Conservation (phyloP, 1,140 invertebrate genomes). For the Rhagoletis pomonella region DNA sequence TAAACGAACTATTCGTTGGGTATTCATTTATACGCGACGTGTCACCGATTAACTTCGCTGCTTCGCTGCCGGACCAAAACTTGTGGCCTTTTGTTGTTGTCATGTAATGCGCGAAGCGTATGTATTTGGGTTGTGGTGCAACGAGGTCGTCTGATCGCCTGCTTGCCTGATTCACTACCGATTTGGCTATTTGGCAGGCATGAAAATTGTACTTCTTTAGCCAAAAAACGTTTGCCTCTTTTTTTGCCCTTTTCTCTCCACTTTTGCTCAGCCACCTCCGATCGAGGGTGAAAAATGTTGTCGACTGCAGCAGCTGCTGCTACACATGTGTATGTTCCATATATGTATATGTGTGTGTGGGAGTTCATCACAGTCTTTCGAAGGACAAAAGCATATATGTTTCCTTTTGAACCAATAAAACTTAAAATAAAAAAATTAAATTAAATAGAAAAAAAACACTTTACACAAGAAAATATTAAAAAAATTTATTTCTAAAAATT, state of each 20-base stretch:
- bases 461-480: too few relatives aligned
- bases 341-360: not conserved
- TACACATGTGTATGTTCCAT: too few relatives aligned
- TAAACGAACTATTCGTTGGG: not conserved
- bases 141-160: not conserved
- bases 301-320: not conserved
- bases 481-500: too few relatives aligned
- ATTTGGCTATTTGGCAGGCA: slow-evolving; percentile 40
- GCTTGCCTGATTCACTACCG: slow-evolving; percentile 42
- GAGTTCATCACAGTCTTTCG: too few relatives aligned
- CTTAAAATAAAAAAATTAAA: too few relatives aligned
- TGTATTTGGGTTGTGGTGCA: slow-evolving; percentile 17
- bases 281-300: slow-evolving; percentile 58
- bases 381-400: too few relatives aligned
- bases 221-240: not conserved
- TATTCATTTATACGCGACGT: slow-evolving; percentile 54
- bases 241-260: not conserved
- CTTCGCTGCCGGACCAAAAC: slow-evolving; percentile 29
- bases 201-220: slow-evolving; percentile 26
- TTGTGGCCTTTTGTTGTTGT: not conserved
- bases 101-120: not conserved
- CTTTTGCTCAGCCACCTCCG: slow-evolving; percentile 3
- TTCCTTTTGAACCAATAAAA: too few relatives aligned
- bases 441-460: too few relatives aligned
- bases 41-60: slow-evolving; percentile 50